Evolutionary conservation across 2,113 vertebrate species (phyloP).

Genomic region (Oryzias melastigma): DNA sequence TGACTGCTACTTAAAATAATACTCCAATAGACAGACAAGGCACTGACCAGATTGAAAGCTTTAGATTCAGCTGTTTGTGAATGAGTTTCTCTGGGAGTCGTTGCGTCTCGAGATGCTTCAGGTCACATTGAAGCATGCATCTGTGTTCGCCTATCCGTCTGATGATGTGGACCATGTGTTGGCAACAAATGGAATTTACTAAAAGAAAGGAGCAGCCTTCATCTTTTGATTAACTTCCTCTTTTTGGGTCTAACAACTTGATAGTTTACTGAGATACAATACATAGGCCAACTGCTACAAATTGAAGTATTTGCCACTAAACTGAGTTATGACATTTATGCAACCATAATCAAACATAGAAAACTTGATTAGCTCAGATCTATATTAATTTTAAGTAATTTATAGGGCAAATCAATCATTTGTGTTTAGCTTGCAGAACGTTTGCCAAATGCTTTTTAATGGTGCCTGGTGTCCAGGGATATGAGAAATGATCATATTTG

Average conservation of each 20-base stretch:
- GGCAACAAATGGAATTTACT: slow-evolving; percentile 34
- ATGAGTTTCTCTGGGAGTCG: slow-evolving; percentile 1
- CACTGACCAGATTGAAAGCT: slow-evolving; percentile 51
- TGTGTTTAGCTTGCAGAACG: too few relatives aligned
- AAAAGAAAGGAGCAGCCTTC: background rate
- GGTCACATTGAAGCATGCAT: background rate
- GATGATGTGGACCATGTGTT: slow-evolving; percentile 9
- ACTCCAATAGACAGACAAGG: slow-evolving; percentile 63
- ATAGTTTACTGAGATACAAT: background rate
- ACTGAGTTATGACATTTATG: background rate
- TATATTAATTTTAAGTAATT: too few relatives aligned
- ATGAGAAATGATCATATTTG: too few relatives aligned
- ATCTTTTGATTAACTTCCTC: slow-evolving; percentile 3
- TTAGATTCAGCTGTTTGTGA: slow-evolving; percentile 28
- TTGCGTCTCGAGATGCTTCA: slow-evolving; percentile 6
- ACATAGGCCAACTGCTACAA: background rate
- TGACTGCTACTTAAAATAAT: slow-evolving; percentile 73
- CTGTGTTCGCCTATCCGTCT: slow-evolving; percentile 1
- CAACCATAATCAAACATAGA: background rate
- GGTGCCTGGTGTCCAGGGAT: too few relatives aligned
- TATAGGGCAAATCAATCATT: too few relatives aligned
- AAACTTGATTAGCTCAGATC: too few relatives aligned
- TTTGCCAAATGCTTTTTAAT: too few relatives aligned
- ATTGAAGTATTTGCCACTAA: background rate
- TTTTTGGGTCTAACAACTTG: slow-evolving; percentile 1